Evolutionary conservation across 1,140 invertebrate genomes (phyloP), one percentile per base, ranked within the genome.

Genomic region (Telenomus remus): DNA sequence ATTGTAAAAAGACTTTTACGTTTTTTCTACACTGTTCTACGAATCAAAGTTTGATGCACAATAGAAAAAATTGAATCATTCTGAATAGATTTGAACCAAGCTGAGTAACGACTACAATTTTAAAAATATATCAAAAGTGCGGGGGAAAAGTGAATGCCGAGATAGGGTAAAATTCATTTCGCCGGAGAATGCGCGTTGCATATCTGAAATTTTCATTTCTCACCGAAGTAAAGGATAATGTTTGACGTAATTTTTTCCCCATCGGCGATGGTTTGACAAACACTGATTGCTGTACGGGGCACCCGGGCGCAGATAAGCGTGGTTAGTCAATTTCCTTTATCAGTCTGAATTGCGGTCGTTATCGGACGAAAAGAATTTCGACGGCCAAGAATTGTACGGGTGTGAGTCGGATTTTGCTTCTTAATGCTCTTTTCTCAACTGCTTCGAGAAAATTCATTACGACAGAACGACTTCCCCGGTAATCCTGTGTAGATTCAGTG

Each of bases 301-400:
- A 44, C 53, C 37, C 19, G 49, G 53, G 16, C 56, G 49, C 11
- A 66, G 78, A 80, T 79, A 81, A 81, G 69, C 50, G 55, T 37
- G 73, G 59, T 71, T 80, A 64, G 80, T 82, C 81, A 75, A 83
- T 81, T 81, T 75, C 70, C 74, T 81, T 82, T 83, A 84, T 82
- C 82, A 78, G 81, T 53, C 68, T 76, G 78, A 83, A 82, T 83
- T 82, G 79, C 80, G 69, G 76, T 83, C 78, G 77, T 80, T 83
- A 83, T 83, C 80, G 59, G 56, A 12, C 70, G 73, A 77, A 76
- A 78, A 78, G 69, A 76, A 79, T 76, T 82, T 76, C 47, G 54
- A 16, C 42, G 46, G 47, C 47, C 57, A 79, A 64, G 57, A 77
- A 79, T 79, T 75, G 43, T 66, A 63, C 15, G 14, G 50, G 48